phyloP scores from a whole-genome alignment of 2,888 invertebrate species.

The Norana najaformis region DNA sequence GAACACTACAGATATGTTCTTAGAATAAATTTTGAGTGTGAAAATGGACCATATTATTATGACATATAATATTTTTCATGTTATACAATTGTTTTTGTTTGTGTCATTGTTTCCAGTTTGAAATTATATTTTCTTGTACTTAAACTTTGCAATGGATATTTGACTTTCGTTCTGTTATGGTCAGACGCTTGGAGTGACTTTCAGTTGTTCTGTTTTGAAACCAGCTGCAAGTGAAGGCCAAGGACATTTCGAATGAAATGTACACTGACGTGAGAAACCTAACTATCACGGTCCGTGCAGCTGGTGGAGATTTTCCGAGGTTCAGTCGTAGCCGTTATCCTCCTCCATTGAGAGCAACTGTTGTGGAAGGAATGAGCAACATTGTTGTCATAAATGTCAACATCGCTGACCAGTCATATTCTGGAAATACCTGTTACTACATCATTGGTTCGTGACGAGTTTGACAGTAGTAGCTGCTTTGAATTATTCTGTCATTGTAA shows the following conservation, averaged over 20 bases:
- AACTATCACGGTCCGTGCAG: not conserved
- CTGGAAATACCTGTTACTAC: constrained; percentile 8
- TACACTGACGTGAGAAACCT: not conserved
- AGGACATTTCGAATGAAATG: constrained; percentile 1
- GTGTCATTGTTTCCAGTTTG: not conserved
- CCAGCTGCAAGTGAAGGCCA: not conserved
- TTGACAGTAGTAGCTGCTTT: not conserved
- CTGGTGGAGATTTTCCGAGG: not conserved
- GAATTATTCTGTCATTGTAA: too few relatives aligned
- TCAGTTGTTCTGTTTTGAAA: not conserved
- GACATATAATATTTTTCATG: not conserved
- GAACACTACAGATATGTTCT: not conserved
- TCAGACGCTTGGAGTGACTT: not conserved
- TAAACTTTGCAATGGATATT: not conserved
- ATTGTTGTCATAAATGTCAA: not conserved
- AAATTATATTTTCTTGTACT: not conserved
- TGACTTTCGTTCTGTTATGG: not conserved
- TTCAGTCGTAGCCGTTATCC: not conserved
- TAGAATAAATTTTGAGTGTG: not conserved
- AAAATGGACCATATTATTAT: not conserved
- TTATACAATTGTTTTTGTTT: not conserved
- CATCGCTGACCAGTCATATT: not conserved
- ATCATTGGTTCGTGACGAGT: not conserved
- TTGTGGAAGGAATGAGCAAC: not conserved
- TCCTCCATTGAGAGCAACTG: not conserved